Conservation (phyloP, 2,113 vertebrate genomes). For the Pseudois nayaur region DNA sequence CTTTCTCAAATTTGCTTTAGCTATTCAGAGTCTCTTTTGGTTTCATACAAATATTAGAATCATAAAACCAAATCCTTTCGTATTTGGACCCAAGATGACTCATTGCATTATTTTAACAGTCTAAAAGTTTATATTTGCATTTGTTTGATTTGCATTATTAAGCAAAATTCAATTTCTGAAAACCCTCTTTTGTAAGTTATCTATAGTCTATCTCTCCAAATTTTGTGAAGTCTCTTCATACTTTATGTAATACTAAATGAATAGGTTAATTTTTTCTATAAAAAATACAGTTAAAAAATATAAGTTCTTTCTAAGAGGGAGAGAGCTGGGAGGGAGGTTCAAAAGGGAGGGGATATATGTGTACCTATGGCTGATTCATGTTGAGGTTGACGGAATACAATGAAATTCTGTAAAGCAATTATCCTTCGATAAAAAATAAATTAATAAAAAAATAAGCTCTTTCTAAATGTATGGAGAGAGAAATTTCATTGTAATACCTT, state of each 20-base stretch:
- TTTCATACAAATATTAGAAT: background rate
- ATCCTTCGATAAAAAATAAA: background rate
- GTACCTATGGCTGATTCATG: background rate
- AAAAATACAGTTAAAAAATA: background rate
- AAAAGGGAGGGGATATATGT: background rate
- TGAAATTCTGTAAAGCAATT: background rate
- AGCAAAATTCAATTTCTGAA: background rate
- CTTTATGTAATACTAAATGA: background rate
- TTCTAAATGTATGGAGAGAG: background rate
- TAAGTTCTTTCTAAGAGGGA: background rate
- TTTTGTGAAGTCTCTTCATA: background rate
- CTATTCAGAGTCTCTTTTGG: background rate
- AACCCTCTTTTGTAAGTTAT: background rate
- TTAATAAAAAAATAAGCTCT: background rate
- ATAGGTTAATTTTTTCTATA: background rate
- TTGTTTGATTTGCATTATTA: background rate
- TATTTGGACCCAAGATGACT: background rate
- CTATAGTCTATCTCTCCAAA: background rate
- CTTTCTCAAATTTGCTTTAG: background rate
- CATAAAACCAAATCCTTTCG: background rate
- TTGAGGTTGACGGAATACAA: background rate
- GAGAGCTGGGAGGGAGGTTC: background rate
- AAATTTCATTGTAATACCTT: background rate
- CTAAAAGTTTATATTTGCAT: background rate
- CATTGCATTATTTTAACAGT: background rate